These are phyloP conservation scores for human (Homo sapiens) DNA, from an alignment of 2,113 vertebrate genomes.

Conservation along the genomic window GRCh38 chr13:48999001-48999500, in stretches of 20 bases:
- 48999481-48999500: not conserved
- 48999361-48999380: not conserved
- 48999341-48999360: not conserved
- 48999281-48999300: not conserved
- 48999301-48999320: not conserved
- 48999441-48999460: not conserved
- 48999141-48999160: not conserved
- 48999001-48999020: not conserved
- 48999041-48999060: not conserved
- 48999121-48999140: not conserved
- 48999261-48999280: not conserved
- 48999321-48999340: not conserved
- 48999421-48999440: not conserved
- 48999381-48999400: not conserved
- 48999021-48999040: not conserved
- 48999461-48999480: not conserved
- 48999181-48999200: not conserved
- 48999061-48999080: not conserved
- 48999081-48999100: not conserved
- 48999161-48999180: not conserved
- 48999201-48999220: not conserved
- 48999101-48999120: not conserved
- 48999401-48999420: not conserved
- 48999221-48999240: not conserved
- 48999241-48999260: not conserved